These are phyloP conservation scores for Eutolmus rufibarbis DNA, from an alignment of 2,888 invertebrate genomes.

Conservation along the genomic window DNA sequence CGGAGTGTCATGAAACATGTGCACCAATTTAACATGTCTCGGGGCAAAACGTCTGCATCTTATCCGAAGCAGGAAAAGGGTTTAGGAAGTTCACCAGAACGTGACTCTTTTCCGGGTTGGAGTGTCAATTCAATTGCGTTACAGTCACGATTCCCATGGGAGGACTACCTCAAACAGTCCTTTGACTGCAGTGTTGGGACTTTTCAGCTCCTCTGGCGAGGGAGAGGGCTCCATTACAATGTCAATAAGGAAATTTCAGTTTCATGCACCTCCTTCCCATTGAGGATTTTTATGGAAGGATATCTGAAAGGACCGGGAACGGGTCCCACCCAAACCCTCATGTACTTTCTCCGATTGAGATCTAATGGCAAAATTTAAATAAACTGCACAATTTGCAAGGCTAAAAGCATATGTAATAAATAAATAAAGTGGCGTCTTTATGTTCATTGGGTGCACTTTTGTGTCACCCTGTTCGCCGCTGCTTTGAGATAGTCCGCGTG, in stretches of 20 bases:
- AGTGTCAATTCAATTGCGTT: slow-evolving; percentile 44
- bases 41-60: slow-evolving; percentile 42
- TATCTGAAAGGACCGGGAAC: background rate
- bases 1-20: slow-evolving; percentile 11
- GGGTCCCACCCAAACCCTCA: background rate
- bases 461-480: background rate
- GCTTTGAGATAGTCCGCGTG: background rate
- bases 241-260: slow-evolving; percentile 12
- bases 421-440: background rate
- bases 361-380: slow-evolving; percentile 16
- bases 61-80: slow-evolving; percentile 17
- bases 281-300: background rate
- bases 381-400: background rate
- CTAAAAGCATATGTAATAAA: background rate
- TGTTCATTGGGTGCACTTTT: background rate
- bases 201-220: background rate
- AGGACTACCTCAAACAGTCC: slow-evolving; percentile 28
- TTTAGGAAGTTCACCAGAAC: slow-evolving; percentile 38
- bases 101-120: slow-evolving; percentile 36
- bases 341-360: background rate
- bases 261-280: background rate
- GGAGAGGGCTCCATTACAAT: background rate
- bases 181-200: slow-evolving; percentile 35
- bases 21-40: slow-evolving; percentile 42
- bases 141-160: slow-evolving; percentile 30